Percentiles rank a stretch among this genome's conserved stretches.
These are phyloP conservation scores for Pimpla rufipes DNA, from an alignment of 2,888 invertebrate genomes.

Conservation along the genomic window DNA sequence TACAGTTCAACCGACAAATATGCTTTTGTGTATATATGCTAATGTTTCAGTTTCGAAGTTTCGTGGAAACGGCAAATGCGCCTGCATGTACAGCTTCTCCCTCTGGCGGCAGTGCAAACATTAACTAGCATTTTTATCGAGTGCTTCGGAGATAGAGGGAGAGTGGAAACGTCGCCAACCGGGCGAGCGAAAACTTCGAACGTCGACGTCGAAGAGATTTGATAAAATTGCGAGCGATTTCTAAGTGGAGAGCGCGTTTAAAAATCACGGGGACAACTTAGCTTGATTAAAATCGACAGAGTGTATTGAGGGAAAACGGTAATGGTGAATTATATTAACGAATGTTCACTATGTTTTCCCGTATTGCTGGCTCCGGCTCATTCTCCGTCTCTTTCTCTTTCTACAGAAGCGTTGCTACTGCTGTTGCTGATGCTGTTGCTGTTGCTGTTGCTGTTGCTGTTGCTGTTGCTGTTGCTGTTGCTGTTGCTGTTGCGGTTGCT, in stretches of 20 bases:
- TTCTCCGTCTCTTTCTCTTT: neutral
- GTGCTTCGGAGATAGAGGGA: no score
- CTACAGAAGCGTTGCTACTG: neutral
- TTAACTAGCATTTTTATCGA: conserved; percentile 11
- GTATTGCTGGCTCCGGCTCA: neutral
- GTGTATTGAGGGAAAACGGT: conserved; percentile 17
- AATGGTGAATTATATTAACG: neutral
- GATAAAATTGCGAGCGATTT: neutral
- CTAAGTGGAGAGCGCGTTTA: neutral
- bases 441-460: neutral
- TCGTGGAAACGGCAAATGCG: neutral
- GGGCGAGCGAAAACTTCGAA: neutral
- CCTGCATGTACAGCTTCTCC: neutral
- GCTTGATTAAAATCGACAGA: conserved; percentile 38
- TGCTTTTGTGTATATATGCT: conserved; percentile 3
- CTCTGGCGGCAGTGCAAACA: neutral
- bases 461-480: neutral
- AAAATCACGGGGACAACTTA: conserved; percentile 21
- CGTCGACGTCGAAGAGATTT: neutral
- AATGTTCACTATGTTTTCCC: neutral
- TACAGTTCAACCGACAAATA: neutral
- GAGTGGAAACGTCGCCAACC: neutral
- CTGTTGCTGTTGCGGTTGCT: neutral
- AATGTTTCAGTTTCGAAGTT: conserved; percentile 13
- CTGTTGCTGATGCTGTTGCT: neutral